A percentile compares a stretch with the other conserved stretches of the same genome.
These are phyloP conservation scores for Macrotrachela quadricornifera DNA, from an alignment of 1,140 invertebrate species.

Conservation along the genomic window DNA sequence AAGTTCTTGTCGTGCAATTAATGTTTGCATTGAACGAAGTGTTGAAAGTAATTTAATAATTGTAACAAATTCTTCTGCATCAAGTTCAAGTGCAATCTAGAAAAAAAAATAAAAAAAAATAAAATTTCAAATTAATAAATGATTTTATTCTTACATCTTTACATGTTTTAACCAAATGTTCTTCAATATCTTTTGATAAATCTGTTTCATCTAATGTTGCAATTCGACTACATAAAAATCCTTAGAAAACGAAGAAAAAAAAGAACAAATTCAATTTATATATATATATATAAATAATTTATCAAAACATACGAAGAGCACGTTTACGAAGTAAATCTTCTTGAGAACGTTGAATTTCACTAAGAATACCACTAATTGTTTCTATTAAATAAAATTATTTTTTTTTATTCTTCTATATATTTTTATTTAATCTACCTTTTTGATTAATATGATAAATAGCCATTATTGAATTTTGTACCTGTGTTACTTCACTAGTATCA, in stretches of 20 bases:
- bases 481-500: constrained; percentile 26
- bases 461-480: too few relatives aligned
- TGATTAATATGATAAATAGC: not conserved
- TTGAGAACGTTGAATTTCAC: too few relatives aligned
- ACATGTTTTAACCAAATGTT: not conserved
- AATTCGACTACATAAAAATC: too few relatives aligned
- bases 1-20: constrained; percentile 58
- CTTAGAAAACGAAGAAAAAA: too few relatives aligned
- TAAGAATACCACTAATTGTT: too few relatives aligned
- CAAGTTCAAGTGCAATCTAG: constrained; percentile 46
- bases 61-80: constrained; percentile 66
- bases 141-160: not conserved
- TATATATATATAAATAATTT: too few relatives aligned
- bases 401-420: too few relatives aligned
- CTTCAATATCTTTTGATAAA: not conserved
- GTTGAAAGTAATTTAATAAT: constrained; percentile 61
- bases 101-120: constrained; percentile 11
- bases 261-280: too few relatives aligned
- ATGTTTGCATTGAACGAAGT: constrained; percentile 53
- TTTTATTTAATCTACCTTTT: constrained; percentile 4
- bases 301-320: too few relatives aligned
- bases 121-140: too few relatives aligned
- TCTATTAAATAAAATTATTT: too few relatives aligned
- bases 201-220: not conserved
- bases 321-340: too few relatives aligned